phyloP scores from a whole-genome alignment of 1,140 invertebrate genomes.

The Dreissena polymorpha region DNA sequence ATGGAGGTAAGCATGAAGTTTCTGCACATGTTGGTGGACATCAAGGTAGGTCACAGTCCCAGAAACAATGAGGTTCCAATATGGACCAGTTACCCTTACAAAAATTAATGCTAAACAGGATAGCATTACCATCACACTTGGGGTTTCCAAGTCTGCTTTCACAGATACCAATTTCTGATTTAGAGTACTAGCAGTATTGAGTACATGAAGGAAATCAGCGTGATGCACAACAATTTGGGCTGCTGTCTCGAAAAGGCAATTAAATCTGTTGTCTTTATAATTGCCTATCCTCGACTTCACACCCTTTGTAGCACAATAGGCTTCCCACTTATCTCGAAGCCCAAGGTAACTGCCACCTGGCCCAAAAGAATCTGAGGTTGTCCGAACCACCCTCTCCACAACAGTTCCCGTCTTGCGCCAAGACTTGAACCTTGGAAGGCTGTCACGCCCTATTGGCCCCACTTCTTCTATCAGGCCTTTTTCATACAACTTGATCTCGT shows the following conservation, averaged over 20 bases:
- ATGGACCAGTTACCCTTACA: neutral
- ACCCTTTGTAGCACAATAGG: too few relatives aligned
- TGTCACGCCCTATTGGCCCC: neutral
- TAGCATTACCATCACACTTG: neutral
- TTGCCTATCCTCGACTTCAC: too few relatives aligned
- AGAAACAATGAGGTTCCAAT: constrained; percentile 3
- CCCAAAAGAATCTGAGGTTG: too few relatives aligned
- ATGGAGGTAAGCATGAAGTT: neutral
- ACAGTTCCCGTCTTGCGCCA: constrained; percentile 1
- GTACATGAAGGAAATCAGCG: neutral
- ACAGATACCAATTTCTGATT: too few relatives aligned
- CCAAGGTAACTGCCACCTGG: too few relatives aligned
- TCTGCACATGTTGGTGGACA: neutral
- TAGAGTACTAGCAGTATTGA: neutral
- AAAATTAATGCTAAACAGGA: neutral
- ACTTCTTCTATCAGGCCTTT: neutral
- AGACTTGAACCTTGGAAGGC: neutral
- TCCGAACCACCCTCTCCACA: too few relatives aligned
- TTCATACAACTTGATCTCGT: neutral
- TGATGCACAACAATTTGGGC: neutral
- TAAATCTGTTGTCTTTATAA: too few relatives aligned
- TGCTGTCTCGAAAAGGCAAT: too few relatives aligned
- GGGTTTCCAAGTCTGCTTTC: neutral
- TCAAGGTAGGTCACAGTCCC: neutral
- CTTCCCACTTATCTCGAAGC: too few relatives aligned